Evolutionary conservation across 92 coral and sea anemone genomes (phyloP).

Genomic region (Porites lobata): DNA sequence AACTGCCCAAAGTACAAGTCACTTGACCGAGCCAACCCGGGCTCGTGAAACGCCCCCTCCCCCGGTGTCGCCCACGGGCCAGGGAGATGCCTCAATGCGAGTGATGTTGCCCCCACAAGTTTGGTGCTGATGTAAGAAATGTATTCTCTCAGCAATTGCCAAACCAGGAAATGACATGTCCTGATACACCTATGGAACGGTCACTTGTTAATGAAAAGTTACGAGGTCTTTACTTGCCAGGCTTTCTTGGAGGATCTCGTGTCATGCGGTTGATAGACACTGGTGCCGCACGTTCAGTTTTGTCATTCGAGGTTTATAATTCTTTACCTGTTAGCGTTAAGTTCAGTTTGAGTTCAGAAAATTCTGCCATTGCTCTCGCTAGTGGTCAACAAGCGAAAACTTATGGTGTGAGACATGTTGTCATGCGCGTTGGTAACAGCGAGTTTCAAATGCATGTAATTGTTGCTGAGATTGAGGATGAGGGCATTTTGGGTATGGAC

Average conservation of each 20-base stretch:
- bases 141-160: slow-evolving; percentile 6
- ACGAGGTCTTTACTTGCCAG: slow-evolving; percentile 57
- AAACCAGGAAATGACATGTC: not conserved
- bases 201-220: not conserved
- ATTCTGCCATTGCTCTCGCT: slow-evolving; percentile 44
- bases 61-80: slow-evolving; percentile 34
- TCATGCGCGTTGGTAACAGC: slow-evolving; percentile 38
- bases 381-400: slow-evolving; percentile 42
- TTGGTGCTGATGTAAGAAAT: slow-evolving; percentile 8
- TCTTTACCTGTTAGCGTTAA: slow-evolving; percentile 21
- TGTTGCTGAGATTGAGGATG: slow-evolving; percentile 64
- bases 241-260: slow-evolving; percentile 45
- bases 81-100: slow-evolving; percentile 18
- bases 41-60: slow-evolving; percentile 23
- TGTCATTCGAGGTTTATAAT: slow-evolving; percentile 45
- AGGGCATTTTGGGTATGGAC: slow-evolving; percentile 64
- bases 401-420: slow-evolving; percentile 30
- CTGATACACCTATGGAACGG: slow-evolving; percentile 10
- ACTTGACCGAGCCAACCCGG: not conserved
- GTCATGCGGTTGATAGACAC: slow-evolving; percentile 59
- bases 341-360: slow-evolving; percentile 10
- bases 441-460: slow-evolving; percentile 41
- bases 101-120: not conserved
- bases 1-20: slow-evolving; percentile 22
- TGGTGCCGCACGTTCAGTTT: slow-evolving; percentile 59